Percentiles rank a stretch among this genome's conserved stretches.
Evolutionary conservation across 2,888 invertebrate species (phyloP).

Genomic region (Cantharis flavilabris): DNA sequence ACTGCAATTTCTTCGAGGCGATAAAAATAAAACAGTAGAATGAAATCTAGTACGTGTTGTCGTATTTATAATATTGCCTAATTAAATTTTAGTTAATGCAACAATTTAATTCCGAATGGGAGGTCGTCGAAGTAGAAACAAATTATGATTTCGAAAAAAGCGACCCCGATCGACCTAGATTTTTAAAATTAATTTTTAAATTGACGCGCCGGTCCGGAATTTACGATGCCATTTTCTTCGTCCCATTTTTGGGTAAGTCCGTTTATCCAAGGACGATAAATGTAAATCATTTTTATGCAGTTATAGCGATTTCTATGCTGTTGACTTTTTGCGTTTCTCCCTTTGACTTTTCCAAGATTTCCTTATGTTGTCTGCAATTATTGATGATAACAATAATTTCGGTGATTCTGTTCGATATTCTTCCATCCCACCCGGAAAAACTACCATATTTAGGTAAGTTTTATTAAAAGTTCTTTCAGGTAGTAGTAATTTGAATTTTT

Average conservation of each 20-base stretch:
- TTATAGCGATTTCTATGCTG: conserved; percentile 44
- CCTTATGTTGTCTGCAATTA: conserved; percentile 46
- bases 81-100: conserved; percentile 9
- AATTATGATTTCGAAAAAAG: conserved; percentile 8
- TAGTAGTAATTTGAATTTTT: conserved; percentile 31
- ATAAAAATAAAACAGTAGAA: conserved; percentile 40
- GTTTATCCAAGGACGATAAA: neutral
- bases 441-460: conserved; percentile 50
- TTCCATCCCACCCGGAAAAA: conserved; percentile 44
- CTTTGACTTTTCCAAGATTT: conserved; percentile 46
- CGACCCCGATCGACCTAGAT: conserved; percentile 27
- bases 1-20: conserved; percentile 38
- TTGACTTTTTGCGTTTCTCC: conserved; percentile 51
- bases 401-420: conserved; percentile 40
- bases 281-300: conserved; percentile 33
- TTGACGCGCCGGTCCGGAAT: conserved; percentile 42
- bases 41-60: neutral
- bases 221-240: conserved; percentile 45
- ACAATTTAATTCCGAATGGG: conserved; percentile 32
- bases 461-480: neutral
- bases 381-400: conserved; percentile 44
- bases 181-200: conserved; percentile 41
- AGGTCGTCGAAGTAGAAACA: conserved; percentile 14
- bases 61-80: neutral
- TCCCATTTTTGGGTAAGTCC: conserved; percentile 48